A percentile compares a stretch with the other conserved stretches of the same genome.
These are phyloP conservation scores for Sarcophaga caerulescens DNA, from an alignment of 2,888 invertebrate genomes.

Conservation along the genomic window DNA sequence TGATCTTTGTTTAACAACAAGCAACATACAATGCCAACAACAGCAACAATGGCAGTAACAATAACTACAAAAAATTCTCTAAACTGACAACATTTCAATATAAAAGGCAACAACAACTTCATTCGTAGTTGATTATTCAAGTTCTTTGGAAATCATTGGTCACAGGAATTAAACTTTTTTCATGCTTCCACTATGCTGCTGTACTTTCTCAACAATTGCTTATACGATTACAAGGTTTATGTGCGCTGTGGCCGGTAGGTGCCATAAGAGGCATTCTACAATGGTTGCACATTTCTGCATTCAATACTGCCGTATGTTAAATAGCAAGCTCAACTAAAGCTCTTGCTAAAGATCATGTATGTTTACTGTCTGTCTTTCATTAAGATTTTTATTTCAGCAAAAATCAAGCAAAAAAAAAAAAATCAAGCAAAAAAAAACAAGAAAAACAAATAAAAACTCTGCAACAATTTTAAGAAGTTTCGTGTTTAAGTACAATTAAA, in stretches of 20 bases:
- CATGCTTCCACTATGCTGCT: slow-evolving; percentile 45
- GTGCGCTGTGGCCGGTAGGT: slow-evolving; percentile 28
- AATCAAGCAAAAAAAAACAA: no score
- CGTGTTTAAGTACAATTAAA: slow-evolving; percentile 80
- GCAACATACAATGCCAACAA: slow-evolving; percentile 28
- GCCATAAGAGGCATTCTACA: slow-evolving; percentile 19
- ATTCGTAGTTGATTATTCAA: slow-evolving; percentile 59
- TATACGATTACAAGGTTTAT: not conserved
- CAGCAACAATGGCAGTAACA: no score
- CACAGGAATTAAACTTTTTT: slow-evolving; percentile 56
- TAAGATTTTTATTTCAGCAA: slow-evolving; percentile 63
- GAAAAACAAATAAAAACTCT: slow-evolving; percentile 54
- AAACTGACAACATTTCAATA: slow-evolving; percentile 26
- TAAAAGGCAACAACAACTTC: not conserved
- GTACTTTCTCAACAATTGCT: slow-evolving; percentile 59
- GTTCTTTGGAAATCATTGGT: slow-evolving; percentile 59
- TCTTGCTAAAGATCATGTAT: slow-evolving; percentile 54
- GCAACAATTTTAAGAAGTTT: slow-evolving; percentile 75
- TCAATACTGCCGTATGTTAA: not conserved
- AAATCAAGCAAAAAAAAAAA: slow-evolving; percentile 52
- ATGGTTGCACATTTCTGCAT: slow-evolving; percentile 35
- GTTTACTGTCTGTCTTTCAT: slow-evolving; percentile 64
- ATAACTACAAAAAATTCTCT: not conserved
- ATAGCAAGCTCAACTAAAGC: not conserved
- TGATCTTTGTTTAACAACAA: slow-evolving; percentile 67